Percentiles rank a stretch among this genome's conserved stretches.
phyloP scores from a whole-genome alignment of 1,140 invertebrate genomes.

The roundworm (Caenorhabditis elegans) region DNA sequence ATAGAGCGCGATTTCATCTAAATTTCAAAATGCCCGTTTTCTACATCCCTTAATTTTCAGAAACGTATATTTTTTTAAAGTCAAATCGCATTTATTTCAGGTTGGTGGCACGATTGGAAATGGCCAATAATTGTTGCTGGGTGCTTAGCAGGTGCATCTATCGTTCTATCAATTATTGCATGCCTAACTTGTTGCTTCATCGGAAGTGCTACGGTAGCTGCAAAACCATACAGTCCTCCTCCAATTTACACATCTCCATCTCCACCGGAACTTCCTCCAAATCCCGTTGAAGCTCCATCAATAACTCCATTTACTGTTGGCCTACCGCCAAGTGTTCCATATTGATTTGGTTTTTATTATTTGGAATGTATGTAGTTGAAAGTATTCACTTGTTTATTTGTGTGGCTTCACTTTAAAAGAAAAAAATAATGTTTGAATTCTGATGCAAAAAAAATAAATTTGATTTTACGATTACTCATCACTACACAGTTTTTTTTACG shows the following conservation, averaged over 20 bases:
- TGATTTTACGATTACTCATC: no score
- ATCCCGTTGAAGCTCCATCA: not conserved
- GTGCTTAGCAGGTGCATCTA: not conserved
- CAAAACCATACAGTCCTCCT: conserved; percentile 2
- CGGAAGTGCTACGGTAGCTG: not conserved
- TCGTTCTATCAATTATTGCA: not conserved
- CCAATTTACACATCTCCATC: conserved; percentile 6
- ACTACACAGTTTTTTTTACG: no score
- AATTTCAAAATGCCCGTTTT: no score
- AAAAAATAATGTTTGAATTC: no score
- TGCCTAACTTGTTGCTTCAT: conserved; percentile 4
- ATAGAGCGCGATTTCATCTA: no score
- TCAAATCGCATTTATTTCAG: no score
- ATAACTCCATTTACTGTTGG: not conserved
- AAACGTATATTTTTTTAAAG: no score
- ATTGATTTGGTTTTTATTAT: not conserved
- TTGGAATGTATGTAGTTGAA: no score
- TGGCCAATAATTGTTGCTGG: not conserved
- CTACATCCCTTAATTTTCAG: no score
- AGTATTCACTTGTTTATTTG: not conserved
- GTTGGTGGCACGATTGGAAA: conserved; percentile 10
- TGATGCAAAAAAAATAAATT: no score
- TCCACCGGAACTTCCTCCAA: not conserved
- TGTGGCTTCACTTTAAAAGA: no score
- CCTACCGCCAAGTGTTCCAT: not conserved